These are phyloP conservation scores for Leistus spinibarbis DNA, from an alignment of 2,888 invertebrate species.

Conservation along the genomic window DNA sequence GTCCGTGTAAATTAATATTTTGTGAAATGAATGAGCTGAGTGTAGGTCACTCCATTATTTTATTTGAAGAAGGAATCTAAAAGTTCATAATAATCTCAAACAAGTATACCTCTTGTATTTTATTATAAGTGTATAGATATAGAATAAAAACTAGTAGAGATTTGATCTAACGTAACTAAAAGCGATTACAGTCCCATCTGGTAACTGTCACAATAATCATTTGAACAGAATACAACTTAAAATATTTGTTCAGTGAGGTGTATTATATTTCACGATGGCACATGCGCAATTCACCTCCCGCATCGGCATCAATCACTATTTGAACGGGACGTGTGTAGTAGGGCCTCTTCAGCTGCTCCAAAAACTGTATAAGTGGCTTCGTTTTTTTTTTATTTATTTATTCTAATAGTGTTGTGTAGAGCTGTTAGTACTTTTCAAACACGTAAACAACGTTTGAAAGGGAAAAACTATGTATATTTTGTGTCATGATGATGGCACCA, in stretches of 20 bases:
- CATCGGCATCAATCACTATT: constrained; percentile 6
- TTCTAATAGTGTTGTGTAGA: not conserved
- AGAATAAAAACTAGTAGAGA: too few relatives aligned
- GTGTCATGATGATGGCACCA: not conserved
- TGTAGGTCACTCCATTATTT: too few relatives aligned
- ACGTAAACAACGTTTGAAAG: not conserved
- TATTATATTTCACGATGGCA: not conserved
- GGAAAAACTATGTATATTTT: not conserved
- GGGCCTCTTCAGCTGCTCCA: constrained; percentile 8
- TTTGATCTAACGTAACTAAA: not conserved
- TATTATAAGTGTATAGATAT: not conserved
- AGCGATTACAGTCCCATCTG: not conserved
- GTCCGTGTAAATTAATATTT: not conserved
- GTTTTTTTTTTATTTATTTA: not conserved
- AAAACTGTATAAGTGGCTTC: constrained; percentile 5
- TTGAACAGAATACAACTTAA: not conserved
- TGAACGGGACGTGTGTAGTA: not conserved
- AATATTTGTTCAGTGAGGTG: constrained; percentile 6
- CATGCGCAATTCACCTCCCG: constrained; percentile 4
- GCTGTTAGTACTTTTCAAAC: constrained; percentile 11
- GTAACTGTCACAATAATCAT: not conserved
- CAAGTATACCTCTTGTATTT: not conserved
- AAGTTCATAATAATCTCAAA: too few relatives aligned
- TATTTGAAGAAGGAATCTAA: too few relatives aligned
- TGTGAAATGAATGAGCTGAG: too few relatives aligned